Percentiles rank a stretch among this genome's conserved stretches.
These are phyloP conservation scores for Andrena haemorrhoa DNA, from an alignment of 2,888 invertebrate genomes.

Conservation along the genomic window DNA sequence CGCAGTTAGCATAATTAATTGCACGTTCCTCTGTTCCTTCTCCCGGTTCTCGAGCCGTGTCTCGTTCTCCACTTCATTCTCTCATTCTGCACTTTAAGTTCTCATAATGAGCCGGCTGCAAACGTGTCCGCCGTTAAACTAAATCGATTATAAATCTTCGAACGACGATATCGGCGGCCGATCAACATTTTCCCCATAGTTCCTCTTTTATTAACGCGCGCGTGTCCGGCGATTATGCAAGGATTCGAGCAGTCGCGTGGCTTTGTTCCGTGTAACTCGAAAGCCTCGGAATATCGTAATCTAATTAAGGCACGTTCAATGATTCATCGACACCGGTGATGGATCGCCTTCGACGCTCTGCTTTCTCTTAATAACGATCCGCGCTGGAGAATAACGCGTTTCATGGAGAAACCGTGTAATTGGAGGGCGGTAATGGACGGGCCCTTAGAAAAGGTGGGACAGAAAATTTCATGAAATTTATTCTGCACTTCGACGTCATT, in stretches of 20 bases:
- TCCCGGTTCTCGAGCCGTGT: background rate
- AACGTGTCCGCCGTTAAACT: background rate
- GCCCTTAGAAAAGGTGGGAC: too few relatives aligned
- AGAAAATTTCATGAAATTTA: too few relatives aligned
- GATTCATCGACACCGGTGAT: slow-evolving; percentile 39
- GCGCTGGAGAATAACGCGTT: background rate
- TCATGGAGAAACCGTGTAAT: background rate
- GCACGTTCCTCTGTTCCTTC: background rate
- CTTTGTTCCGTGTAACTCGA: slow-evolving; percentile 28
- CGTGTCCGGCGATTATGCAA: slow-evolving; percentile 20
- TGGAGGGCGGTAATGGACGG: background rate
- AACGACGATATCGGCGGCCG: background rate
- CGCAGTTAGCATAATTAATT: slow-evolving; percentile 41
- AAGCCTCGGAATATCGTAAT: slow-evolving; percentile 24
- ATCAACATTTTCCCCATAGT: slow-evolving; percentile 12
- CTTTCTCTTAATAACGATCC: slow-evolving; percentile 17
- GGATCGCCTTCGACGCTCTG: slow-evolving; percentile 4
- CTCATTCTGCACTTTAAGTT: background rate
- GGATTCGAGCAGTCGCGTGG: slow-evolving; percentile 2
- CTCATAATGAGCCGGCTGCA: background rate
- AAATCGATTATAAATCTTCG: background rate
- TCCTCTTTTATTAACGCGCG: background rate
- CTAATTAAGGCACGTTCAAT: slow-evolving; percentile 33
- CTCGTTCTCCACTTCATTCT: background rate
- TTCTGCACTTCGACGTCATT: too few relatives aligned